Evolutionary conservation across 2,888 invertebrate genomes (phyloP), one percentile per base, ranked within the genome.

Genomic region (Cheilosia variabilis): DNA sequence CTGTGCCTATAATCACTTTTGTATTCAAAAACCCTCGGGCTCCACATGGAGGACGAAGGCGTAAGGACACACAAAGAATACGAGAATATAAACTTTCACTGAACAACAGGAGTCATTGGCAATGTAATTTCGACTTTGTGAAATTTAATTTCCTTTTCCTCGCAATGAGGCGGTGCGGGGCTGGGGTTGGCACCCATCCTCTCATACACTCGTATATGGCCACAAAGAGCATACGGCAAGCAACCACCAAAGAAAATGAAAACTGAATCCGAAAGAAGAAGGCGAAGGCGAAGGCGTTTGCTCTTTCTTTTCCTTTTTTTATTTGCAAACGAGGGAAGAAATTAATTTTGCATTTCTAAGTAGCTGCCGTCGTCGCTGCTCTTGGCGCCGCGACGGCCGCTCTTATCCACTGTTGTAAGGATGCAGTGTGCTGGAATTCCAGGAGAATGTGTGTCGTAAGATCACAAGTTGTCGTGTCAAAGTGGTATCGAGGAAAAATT

Each of bases 81-180:
- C 47, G 31, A 66, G 63, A 76, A 86, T 86, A 86, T 86, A 86
- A 81, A 86, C 86, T 86, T 86, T 81, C 86, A 66, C 76, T 55
- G 72, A 81, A 77, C 86, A 86, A 86, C 86, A 86, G 86, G 86
- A 86, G 86, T 86, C 86, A 86, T 86, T 86, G 86, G 76, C 86
- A 86, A 86, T 86, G 86, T 86, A 81, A 86, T 90, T 90, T 90
- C 90, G 90, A 89, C 88, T 90, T 89, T 89, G 88, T 86, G 82
- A 90, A 90, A 90, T 91, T 90, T 91, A 90, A 90, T 91, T 90
- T 90, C 91, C 90, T 80, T 86, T 90, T 87, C 87, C 55, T 72
- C 4, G 17, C 41, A 66, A 66, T 17, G 15, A 22, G 10, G 27
- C n/a, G 22, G 9, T 27, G 47, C 2, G 4, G 62, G 7, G 17